phyloP scores from a whole-genome alignment of 1,140 invertebrate genomes.

The Ylistrum balloti region DNA sequence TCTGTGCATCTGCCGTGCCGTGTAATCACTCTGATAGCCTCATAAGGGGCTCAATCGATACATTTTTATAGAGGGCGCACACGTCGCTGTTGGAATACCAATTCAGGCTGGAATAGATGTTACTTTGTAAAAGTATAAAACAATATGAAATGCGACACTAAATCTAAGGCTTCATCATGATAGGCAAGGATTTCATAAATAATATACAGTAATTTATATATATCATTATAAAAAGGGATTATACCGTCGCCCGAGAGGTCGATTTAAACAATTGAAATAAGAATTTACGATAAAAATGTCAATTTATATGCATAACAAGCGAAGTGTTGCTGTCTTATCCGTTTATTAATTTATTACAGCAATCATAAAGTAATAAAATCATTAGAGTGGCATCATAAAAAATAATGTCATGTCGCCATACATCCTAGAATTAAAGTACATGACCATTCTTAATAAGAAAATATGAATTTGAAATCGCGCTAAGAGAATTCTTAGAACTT shows the following conservation, averaged over 20 bases:
- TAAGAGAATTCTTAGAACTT: no score
- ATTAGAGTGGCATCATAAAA: background rate
- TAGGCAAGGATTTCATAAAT: background rate
- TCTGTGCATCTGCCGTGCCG: background rate
- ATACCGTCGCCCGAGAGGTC: background rate
- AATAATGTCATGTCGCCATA: background rate
- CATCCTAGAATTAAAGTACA: no score
- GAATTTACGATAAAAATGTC: background rate
- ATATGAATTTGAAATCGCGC: no score
- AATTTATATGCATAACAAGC: background rate
- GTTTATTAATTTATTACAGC: background rate
- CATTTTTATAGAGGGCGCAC: background rate
- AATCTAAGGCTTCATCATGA: background rate
- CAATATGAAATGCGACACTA: background rate
- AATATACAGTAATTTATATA: background rate
- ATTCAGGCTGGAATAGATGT: constrained; percentile 8
- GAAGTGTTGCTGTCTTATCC: background rate
- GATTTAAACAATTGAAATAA: background rate
- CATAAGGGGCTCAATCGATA: background rate
- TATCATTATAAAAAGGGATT: background rate
- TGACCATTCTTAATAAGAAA: no score
- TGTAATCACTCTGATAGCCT: background rate
- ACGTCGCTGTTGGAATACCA: background rate
- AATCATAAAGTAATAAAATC: constrained; percentile 9
- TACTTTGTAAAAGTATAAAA: background rate